Evolutionary conservation across 2,797 vertebrate species (phyloP), one percentile per base, ranked within the genome.

Genomic region (Cynodonichthys magdalenae): DNA sequence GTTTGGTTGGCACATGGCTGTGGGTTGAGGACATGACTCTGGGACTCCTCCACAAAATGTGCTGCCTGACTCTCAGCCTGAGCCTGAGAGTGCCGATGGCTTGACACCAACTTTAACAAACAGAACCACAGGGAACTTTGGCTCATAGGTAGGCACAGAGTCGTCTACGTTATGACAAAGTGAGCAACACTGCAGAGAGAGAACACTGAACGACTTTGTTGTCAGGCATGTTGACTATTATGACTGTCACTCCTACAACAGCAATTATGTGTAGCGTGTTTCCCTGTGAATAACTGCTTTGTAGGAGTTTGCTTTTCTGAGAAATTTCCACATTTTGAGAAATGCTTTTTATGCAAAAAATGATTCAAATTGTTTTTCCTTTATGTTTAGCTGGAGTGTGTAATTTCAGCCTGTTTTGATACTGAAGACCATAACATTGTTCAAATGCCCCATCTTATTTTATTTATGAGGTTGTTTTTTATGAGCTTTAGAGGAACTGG

Each of bases 1-100:
- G 75, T 77, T 69, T 46, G 66, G 74, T 62, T 82, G 82, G 87
- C 82, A 81, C 71, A 79, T 15, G 62, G 71, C 69, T 79, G 50
- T 72, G 81, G 67, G 77, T 81, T 58, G 41, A 63, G 51, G 74
- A 82, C 60, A 56, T 53, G 52, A 59, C 52, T 61, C 67, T 52
- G 69, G 72, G 74, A 69, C 69, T 86, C 63, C 71, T 84, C 70
- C 59, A 50, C 73, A 59, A 61, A 74, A 74, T 65, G 68, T 71
- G n/a, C 53, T 53, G 57, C 54, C 48, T 55, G 55, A 59, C 42
- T 53, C 61, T 44, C 31, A 65, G 57, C 59, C 55, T 42, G 46
- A 72, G 27, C 39, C 41, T n/a, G 0, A 9, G 18, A 63, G 24
- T 3, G n/a, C 60, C 53, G 41, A 63, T 64, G 31, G n/a, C 56